These are phyloP conservation scores for Pedicia rivosa DNA, from an alignment of 2,888 invertebrate species.

Conservation along the genomic window DNA sequence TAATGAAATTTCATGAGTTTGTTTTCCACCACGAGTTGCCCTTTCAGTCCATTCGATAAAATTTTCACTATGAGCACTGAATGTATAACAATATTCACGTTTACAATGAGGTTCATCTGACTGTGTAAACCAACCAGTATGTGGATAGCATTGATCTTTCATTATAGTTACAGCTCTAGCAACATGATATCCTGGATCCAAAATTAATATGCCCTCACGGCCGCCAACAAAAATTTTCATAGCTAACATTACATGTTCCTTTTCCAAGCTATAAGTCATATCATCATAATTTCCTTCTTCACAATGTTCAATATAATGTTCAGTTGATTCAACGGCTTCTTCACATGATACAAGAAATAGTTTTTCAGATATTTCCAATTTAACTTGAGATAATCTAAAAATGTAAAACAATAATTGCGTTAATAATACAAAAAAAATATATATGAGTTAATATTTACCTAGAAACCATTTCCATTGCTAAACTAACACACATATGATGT, in stretches of 20 bases:
- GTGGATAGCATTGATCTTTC: conserved; percentile 69
- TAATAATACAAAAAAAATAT: too few relatives aligned
- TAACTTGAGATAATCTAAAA: conserved; percentile 48
- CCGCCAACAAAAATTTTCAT: conserved; percentile 56
- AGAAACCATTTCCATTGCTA: conserved; percentile 65
- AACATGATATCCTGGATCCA: conserved; percentile 86
- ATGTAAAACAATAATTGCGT: too few relatives aligned
- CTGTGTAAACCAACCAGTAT: conserved; percentile 81
- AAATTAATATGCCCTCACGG: conserved; percentile 58
- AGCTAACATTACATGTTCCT: conserved; percentile 76
- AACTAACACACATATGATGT: conserved; percentile 78
- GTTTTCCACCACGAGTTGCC: conserved; percentile 48
- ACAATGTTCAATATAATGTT: conserved; percentile 38
- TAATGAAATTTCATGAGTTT: conserved; percentile 50
- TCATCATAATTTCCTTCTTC: conserved; percentile 35
- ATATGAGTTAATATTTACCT: too few relatives aligned
- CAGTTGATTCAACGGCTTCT: conserved; percentile 53
- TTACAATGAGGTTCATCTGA: conserved; percentile 57
- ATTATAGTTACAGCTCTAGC: conserved; percentile 74
- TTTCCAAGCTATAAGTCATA: conserved; percentile 41
- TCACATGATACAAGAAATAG: conserved; percentile 73
- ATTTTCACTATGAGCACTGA: conserved; percentile 47
- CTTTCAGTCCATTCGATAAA: conserved; percentile 78
- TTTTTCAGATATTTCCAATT: conserved; percentile 47
- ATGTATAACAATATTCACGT: conserved; percentile 71